Conservation (phyloP, 1,140 invertebrate species). For the Zaprionus kolodkinae region DNA sequence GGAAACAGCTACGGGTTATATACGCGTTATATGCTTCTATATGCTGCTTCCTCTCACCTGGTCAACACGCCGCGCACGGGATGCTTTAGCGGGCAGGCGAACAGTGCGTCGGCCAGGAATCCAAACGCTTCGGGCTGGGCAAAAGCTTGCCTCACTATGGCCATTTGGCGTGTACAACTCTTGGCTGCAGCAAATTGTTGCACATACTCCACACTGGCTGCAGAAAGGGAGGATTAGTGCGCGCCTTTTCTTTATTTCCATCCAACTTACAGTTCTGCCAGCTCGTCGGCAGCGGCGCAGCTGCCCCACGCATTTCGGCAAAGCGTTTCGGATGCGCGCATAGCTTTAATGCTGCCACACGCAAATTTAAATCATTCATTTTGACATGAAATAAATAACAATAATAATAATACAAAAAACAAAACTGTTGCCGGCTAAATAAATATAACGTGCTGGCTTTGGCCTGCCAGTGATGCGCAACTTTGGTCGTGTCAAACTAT, state of each 20-base stretch:
- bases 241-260: neutral
- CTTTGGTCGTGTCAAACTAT: neutral
- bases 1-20: neutral
- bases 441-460: neutral
- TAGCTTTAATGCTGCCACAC: constrained; percentile 58
- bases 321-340: constrained; percentile 52
- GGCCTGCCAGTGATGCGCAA: neutral
- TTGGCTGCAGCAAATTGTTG: constrained; percentile 30
- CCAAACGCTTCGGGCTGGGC: neutral
- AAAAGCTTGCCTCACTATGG: constrained; percentile 25
- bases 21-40: neutral
- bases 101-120: constrained; percentile 58
- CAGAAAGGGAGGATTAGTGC: neutral
- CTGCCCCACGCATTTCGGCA: constrained; percentile 42
- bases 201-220: constrained; percentile 22
- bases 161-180: constrained; percentile 46
- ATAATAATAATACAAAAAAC: no score
- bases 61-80: constrained; percentile 54
- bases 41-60: constrained; percentile 33
- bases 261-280: constrained; percentile 50
- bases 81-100: constrained; percentile 57
- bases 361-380: constrained; percentile 66
- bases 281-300: constrained; percentile 26
- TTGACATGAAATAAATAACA: neutral
- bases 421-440: neutral